Evolutionary conservation across 1,140 invertebrate genomes (phyloP).

Genomic region (Augochlora pura): DNA sequence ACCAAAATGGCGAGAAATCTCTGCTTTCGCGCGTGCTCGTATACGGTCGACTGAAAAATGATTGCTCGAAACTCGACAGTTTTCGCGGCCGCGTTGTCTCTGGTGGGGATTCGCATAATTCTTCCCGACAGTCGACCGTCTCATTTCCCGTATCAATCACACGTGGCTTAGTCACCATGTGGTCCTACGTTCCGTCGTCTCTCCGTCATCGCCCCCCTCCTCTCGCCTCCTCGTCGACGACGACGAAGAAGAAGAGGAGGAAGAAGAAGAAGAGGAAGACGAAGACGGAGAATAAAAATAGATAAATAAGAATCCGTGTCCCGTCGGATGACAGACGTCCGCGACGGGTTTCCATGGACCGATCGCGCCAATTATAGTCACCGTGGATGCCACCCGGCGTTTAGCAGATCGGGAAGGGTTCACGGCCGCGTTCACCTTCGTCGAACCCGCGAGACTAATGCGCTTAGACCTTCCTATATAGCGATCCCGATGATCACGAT

Average conservation of each 20-base stretch:
- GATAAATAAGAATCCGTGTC: neutral
- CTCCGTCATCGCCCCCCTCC: slow-evolving; percentile 1
- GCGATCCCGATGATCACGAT: slow-evolving; percentile 47
- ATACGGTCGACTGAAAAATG: too few relatives aligned
- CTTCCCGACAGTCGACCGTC: neutral
- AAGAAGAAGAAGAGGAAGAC: too few relatives aligned
- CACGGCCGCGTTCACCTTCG: slow-evolving; percentile 55
- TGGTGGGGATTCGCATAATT: neutral
- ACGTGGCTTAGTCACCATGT: neutral
- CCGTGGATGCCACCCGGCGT: slow-evolving; percentile 10
- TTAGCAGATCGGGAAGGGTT: slow-evolving; percentile 41
- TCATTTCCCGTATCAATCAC: slow-evolving; percentile 24
- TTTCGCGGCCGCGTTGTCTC: neutral
- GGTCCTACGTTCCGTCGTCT: neutral
- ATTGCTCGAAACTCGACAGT: too few relatives aligned
- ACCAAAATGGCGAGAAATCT: too few relatives aligned
- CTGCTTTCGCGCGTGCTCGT: too few relatives aligned
- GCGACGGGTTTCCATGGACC: neutral
- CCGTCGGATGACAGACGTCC: slow-evolving; percentile 20
- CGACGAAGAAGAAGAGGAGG: too few relatives aligned
- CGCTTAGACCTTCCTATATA: slow-evolving; percentile 29
- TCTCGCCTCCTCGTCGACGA: neutral
- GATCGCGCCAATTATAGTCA: slow-evolving; percentile 40
- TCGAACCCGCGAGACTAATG: slow-evolving; percentile 42
- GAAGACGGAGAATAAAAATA: too few relatives aligned